Evolutionary conservation across 2,888 invertebrate species (phyloP), one percentile per base, ranked within the genome.

Genomic region (Siphonodentalium dalli): DNA sequence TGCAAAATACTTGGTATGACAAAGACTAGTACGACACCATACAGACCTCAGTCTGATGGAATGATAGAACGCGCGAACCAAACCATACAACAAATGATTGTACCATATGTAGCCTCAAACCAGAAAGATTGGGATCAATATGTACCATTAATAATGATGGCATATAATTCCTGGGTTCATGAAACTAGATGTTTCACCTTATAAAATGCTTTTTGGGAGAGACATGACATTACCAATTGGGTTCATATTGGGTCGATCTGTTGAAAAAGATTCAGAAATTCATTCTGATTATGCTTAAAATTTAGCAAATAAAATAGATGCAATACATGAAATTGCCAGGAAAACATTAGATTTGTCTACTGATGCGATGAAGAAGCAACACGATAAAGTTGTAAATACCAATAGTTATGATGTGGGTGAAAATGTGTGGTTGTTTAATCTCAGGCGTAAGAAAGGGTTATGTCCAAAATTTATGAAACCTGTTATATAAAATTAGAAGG

Each of bases 11-110:
- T 55, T 9, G 42, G 34, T 2, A 46, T 40, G 20, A 20, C 34
- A 37, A 49, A 58, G 28, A 51, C 51, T 5, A 33, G 45, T 18
- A 53, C 60, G 4, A 43, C 49, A 18, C 44, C 54, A 15, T 46
- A 39, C 29, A 33, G 43, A 27, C 63, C 58, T 21, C 55, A 52
- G 18, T 43, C 48, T 20, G 54, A 60, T 33, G 62, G 61, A 4
- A 23, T 54, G 28, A 57, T 50, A 1, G 63, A 65, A 23, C 11
- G 55, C 3, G 41, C 39, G 2, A 58, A 55, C 23, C 18, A 40
- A 9, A 54, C 54, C 3, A 44, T 62, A 9, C 34, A 49, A 26
- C 46, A 49, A 18, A 60, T 63, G 49, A 28, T 57, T 13, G 27
- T 48, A 13, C 26, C 53, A 8, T 54, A 38, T 41, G 55, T 58